Evolutionary conservation across 1,140 invertebrate genomes (phyloP).

Genomic region (Penaeus chinensis): DNA sequence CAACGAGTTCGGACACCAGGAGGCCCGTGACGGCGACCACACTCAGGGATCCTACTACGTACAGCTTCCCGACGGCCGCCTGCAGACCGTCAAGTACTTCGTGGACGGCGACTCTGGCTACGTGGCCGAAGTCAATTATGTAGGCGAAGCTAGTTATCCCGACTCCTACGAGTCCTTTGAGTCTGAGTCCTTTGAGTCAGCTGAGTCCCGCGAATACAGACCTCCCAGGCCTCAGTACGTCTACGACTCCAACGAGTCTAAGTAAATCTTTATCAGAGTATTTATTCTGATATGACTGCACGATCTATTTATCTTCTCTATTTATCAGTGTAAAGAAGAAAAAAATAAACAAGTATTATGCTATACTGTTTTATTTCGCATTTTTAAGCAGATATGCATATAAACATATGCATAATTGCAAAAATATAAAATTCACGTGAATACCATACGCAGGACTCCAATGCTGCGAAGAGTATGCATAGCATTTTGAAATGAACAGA

Average conservation of each 20-base stretch:
- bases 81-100: conserved; percentile 14
- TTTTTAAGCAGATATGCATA: too few relatives aligned
- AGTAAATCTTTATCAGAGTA: background rate
- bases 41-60: conserved; percentile 14
- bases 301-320: background rate
- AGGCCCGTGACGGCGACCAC: background rate
- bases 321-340: background rate
- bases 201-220: too few relatives aligned
- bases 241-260: conserved; percentile 15
- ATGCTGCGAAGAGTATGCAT: too few relatives aligned
- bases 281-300: background rate
- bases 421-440: too few relatives aligned
- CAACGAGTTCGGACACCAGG: conserved; percentile 22
- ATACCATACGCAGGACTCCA: too few relatives aligned
- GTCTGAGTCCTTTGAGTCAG: background rate
- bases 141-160: background rate
- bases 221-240: background rate
- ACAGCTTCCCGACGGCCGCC: background rate
- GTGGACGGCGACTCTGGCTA: conserved; percentile 11
- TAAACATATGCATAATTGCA: too few relatives aligned
- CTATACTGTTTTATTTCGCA: too few relatives aligned
- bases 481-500: too few relatives aligned
- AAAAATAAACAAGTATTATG: too few relatives aligned
- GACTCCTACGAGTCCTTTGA: background rate
- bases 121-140: conserved; percentile 11